Evolutionary conservation across 2,113 vertebrate genomes (phyloP), one percentile per base, ranked within the genome.

Genomic region (Ovis canadensis): DNA sequence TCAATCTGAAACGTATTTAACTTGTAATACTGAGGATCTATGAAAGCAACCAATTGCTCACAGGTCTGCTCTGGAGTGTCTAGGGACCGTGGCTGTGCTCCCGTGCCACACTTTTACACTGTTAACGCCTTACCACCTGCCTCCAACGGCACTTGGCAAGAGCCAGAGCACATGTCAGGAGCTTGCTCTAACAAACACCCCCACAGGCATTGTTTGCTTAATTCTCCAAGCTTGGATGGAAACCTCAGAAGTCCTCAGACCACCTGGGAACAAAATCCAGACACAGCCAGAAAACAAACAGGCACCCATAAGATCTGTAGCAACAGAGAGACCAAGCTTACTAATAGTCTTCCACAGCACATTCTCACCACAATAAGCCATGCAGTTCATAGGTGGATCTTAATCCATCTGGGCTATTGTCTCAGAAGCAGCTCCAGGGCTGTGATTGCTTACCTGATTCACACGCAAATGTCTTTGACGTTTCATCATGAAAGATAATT

Each of bases 401-500:
- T 94, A 97, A 98, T 97, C 92, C 59, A 80, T 92, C 74, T 3
- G 31, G 97, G 91, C 55, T 97, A 90, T 33, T 91, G 96, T 98
- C 97, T 96, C 82, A 90, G 88, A 85, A 96, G n/a, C 19, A 97
- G 94, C 90, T 94, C 89, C 31, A 60, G 83, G 92, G n/a, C 96
- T 98, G 25, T 91, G 98, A 98, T 88, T 97, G 95, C 99, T 99
- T 99, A 99, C 99, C 99, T 99, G 99, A 99, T 98, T 99, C 99
- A 98, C 99, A 99, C 98, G 99, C 99, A 98, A 99, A 99, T 88
- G 99, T 99, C 99, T 99, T 99, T 93, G 99, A 99, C 2, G 99
- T 99, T 98, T 99, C 99, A 62, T 99, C 99, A 87, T 99, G 99
- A 98, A 99, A 99, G 99, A 99, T 99, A 99, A 99, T 99, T 88